Evolutionary conservation across 1,140 invertebrate species (phyloP), one percentile per base, ranked within the genome.

Genomic region (Chelonus insularis): DNA sequence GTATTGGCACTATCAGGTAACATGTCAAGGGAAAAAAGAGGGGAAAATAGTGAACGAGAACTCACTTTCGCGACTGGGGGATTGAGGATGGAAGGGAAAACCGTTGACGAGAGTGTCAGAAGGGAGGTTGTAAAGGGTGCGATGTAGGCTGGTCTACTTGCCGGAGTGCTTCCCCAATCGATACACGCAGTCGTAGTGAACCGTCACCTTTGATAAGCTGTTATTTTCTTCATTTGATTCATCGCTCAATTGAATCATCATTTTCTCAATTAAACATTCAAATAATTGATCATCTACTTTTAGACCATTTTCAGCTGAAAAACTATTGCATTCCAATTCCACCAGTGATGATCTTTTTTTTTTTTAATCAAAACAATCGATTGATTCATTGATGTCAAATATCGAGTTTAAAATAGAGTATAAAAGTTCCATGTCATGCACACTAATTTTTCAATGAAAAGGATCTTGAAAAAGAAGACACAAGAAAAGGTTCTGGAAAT

Each of bases 91-190:
- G 39, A 12, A 56, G 23, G 34, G 18, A 39, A 34, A 59, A 56
- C 23, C 21, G 48, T 55, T 39, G 36, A 54, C 62, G 60, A 48
- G 48, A 29, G 25, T 29, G 39, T 57, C 47, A 43, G 41, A 54
- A 68, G 59, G 36, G 54, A 37, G 63, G 36, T 25, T 39, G 20
- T 37, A 65, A 66, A 60, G 68, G 63, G 60, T 68, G 56, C 65
- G 61, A 74, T 77, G 73, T 76, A 78, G 72, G 75, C 70, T 72
- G 76, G 72, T 77, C 72, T 71, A 67, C 69, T 66, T 68, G 71
- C 70, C 75, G 76, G 73, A 75, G 75, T 63, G 74, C 75, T 71
- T 76, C 75, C 74, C 75, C 74, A 78, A 79, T 79, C 77, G 75
- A 78, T 79, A 78, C 68, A 66, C 72, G 71, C 73, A 62, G 55